Evolutionary conservation across 2,888 invertebrate species (phyloP).

Genomic region (Kryphioiulus occultus): DNA sequence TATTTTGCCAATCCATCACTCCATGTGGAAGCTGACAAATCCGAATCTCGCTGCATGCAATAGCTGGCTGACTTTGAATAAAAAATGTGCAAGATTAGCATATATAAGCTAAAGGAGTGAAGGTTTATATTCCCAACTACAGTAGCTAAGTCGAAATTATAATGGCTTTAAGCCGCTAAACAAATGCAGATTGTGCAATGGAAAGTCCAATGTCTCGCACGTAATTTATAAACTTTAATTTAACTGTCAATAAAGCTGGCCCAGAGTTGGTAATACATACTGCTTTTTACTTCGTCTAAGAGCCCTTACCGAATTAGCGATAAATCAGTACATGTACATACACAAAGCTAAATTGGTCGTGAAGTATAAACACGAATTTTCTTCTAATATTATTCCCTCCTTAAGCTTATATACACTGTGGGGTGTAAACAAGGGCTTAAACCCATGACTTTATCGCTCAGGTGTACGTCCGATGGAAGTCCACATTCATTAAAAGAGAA

Average conservation of each 20-base stretch:
- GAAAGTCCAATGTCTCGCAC: neutral
- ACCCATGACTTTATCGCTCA: neutral
- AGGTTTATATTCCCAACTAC: neutral
- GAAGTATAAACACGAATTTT: too few species aligned
- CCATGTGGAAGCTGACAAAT: slow-evolving; percentile 11
- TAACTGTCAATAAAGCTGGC: neutral
- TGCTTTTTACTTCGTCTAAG: neutral
- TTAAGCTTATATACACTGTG: neutral
- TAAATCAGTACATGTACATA: too few species aligned
- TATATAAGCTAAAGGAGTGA: neutral
- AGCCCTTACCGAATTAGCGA: neutral
- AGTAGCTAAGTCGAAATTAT: neutral
- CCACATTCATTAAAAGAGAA: slow-evolving; percentile 30
- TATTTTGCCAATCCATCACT: slow-evolving; percentile 41
- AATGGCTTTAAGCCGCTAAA: slow-evolving; percentile 17
- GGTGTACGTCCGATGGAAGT: neutral
- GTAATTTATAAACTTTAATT: neutral
- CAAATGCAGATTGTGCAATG: neutral
- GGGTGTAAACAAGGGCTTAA: neutral
- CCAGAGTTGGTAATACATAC: neutral
- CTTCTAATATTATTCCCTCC: neutral
- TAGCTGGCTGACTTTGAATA: neutral
- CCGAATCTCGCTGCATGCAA: neutral
- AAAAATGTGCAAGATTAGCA: neutral
- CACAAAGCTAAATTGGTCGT: too few species aligned